Evolutionary conservation across 2,797 vertebrate species (phyloP).

Genomic region (Danio kyathit): DNA sequence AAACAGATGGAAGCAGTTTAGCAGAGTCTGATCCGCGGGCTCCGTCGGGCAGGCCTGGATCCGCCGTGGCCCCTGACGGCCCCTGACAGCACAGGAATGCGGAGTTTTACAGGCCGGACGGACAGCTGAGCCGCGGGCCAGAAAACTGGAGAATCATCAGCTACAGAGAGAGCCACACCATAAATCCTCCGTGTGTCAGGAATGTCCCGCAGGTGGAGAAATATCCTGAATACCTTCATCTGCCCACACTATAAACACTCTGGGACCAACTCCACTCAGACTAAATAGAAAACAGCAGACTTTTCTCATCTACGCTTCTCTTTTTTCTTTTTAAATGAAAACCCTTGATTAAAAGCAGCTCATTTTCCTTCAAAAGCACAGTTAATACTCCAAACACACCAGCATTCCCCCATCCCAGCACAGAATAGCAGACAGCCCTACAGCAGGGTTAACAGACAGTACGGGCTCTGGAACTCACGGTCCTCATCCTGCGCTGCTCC

Average conservation of each 20-base stretch:
- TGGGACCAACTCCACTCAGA: neutral
- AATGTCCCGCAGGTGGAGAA: slow-evolving; percentile 23
- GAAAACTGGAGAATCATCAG: neutral
- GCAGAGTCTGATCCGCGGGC: neutral
- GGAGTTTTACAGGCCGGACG: slow-evolving; percentile 74
- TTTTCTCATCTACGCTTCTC: neutral
- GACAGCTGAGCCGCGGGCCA: slow-evolving; percentile 71
- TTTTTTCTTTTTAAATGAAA: neutral
- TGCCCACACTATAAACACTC: slow-evolving; percentile 11
- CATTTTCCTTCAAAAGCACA: too few species aligned
- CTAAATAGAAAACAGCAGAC: neutral
- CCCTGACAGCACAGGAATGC: slow-evolving; percentile 81
- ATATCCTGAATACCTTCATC: slow-evolving; percentile 14
- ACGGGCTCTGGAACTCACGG: neutral
- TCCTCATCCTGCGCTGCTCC: neutral
- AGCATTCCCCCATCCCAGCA: too few species aligned
- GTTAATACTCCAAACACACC: too few species aligned
- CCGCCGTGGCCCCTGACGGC: slow-evolving; percentile 67
- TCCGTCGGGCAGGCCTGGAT: slow-evolving; percentile 71
- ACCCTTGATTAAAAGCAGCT: too few species aligned
- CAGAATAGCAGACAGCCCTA: too few species aligned
- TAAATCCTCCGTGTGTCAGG: neutral
- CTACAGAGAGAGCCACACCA: too few species aligned
- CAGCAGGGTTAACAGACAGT: too few species aligned
- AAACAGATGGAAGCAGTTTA: slow-evolving; percentile 80